Base-by-base conservation (phyloP, 2,113 vertebrate genomes). In the Phoxinus phoxinus region DNA sequence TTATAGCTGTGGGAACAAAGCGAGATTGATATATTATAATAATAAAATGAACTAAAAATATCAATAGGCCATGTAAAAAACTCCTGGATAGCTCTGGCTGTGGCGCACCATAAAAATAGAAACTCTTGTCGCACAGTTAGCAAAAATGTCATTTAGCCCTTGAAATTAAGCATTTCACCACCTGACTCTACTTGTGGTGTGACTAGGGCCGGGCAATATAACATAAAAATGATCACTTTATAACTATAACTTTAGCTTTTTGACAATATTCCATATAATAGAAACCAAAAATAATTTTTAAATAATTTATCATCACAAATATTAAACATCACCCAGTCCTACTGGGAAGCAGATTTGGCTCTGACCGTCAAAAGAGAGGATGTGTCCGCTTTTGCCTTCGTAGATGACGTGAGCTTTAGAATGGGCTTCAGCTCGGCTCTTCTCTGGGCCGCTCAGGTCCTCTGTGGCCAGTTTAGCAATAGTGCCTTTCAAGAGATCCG, bases 361-460 rank as follows among this genome's bases (percentile, higher is more conserved):
- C 95, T 95, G 92, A 99, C 98, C 94, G 41, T 99, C 98, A 12
- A 97, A 99, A 10, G 97, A 98, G 11, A 99, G 93, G 86, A 99
- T 98, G 88, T 99, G 98, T 63, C 98, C 98, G 85, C 95, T 98
- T 91, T 98, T 98, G 90, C 98, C 97, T 94, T 99, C 98, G 76
- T 98, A 99, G 89, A 99, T 99, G 86, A 99, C 97, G 15, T 98
- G 97, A 90, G 96, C 96, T 93, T 99, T 99, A 90, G 96, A 92
- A 71, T 96, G 82, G 53, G 95, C 93, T 86, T 99, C 98, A 32
- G 96, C 97, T 12, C 97, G 92, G 86, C 94, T 89, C 90, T 98
- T 99, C 76, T 99, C 98, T 2, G 95, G 95, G 89, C 94, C 96
- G 92, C 88, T 95, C 84, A 93, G 83, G 85, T 99, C 98, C 90